Evolutionary conservation across 2,888 invertebrate species (phyloP), one percentile per base, ranked within the genome.

Genomic region (Parelbella ahira): DNA sequence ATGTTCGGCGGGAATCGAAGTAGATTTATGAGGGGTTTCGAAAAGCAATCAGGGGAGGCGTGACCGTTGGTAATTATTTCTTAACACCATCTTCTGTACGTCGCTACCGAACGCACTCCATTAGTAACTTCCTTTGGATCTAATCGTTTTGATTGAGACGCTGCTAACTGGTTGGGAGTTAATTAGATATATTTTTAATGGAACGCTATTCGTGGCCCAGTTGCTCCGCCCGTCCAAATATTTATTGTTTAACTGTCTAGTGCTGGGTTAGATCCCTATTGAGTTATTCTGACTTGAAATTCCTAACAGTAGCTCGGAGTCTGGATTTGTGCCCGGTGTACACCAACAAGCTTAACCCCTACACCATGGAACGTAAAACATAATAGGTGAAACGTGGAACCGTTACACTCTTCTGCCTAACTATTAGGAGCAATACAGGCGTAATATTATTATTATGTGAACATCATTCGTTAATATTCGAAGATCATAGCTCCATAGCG

Each of bases 21-120:
- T 60, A 70, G 68, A 86, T 83, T 86, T 86, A 86, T 66, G 72
- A 62, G 51, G 56, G 52, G 62, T 82, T 81, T 75, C 81, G 69
- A 81, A 86, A 86, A 79, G 68, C 84, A 86, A 87, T 86, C 84
- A 79, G 66, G 57, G 55, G 62, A 67, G 86, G 86, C 82, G 86
- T 75, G 70, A 68, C 77, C 60, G 44, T 60, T 54, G 54, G 74
- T 86, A 81, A 87, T 87, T 83, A 87, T 84, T 87, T 84, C 81
- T 76, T 86, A 82, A 82, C 82, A 77, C 79, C 76, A 78, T 76
- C 72, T 68, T 73, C 71, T 68, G 63, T 58, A 60, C 45, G 60
- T 54, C 44, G 80, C 82, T 86, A 81, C 86, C 60, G 84, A 73
- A 74, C 66, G 54, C 53, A 58, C 56, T 60, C 64, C 65, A 72